Conservation (phyloP, 2,888 invertebrate genomes). For the Leptodirus hochenwartii region DNA sequence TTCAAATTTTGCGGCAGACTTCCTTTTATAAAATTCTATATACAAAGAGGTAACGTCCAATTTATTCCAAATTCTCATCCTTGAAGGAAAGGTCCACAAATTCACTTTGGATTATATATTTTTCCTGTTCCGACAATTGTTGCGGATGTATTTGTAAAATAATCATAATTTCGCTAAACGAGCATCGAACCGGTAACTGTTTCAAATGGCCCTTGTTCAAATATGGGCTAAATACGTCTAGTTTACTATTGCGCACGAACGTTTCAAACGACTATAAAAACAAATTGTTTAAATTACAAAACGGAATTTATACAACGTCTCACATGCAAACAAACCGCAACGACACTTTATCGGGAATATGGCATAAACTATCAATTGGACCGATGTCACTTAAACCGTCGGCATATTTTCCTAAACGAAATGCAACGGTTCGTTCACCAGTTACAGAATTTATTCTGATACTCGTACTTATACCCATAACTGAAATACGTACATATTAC, state of each 20-base stretch:
- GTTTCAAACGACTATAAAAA: conserved; percentile 54
- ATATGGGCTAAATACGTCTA: conserved; percentile 66
- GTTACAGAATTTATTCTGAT: conserved; percentile 59
- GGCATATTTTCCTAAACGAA: conserved; percentile 73
- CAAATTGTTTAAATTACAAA: no score
- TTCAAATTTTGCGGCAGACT: conserved; percentile 30
- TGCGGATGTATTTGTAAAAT: conserved; percentile 69
- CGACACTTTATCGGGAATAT: conserved; percentile 53
- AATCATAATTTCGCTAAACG: conserved; percentile 58
- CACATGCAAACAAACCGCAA: conserved; percentile 32
- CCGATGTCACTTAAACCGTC: conserved; percentile 71
- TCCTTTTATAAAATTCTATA: conserved; percentile 44
- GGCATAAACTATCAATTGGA: conserved; percentile 47
- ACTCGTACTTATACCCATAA: conserved; percentile 96
- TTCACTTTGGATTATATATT: conserved; percentile 41
- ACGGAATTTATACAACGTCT: background rate
- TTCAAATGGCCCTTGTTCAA: conserved; percentile 76
- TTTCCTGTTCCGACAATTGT: conserved; percentile 39
- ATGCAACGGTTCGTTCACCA: conserved; percentile 62
- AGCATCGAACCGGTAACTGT: conserved; percentile 60
- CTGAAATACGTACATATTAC: conserved; percentile 26
- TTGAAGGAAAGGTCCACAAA: conserved; percentile 44
- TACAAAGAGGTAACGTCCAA: conserved; percentile 54
- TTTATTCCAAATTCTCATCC: conserved; percentile 37
- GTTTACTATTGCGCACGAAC: conserved; percentile 50